phyloP scores from a whole-genome alignment of 64 coral and sea anemone species.

The Montipora efflorescens region DNA sequence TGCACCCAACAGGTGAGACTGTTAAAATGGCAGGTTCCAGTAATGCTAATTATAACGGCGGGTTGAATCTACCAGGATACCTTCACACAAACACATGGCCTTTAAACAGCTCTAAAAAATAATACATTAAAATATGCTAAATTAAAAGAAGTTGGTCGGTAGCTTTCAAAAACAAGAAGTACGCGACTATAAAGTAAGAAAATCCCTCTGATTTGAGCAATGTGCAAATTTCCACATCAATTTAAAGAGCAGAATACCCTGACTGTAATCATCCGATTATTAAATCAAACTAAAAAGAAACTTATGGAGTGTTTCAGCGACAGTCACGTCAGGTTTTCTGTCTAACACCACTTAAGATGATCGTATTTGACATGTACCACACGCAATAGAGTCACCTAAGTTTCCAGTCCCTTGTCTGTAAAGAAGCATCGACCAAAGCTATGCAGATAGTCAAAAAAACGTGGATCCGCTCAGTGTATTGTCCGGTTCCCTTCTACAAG shows the following conservation, averaged over 20 bases:
- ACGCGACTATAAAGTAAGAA: background rate
- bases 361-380: no score
- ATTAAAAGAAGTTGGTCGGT: background rate
- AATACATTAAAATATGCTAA: background rate
- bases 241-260: background rate
- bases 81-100: constrained; percentile 18
- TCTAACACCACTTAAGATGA: background rate
- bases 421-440: no score
- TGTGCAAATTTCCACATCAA: background rate
- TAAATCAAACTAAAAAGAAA: background rate
- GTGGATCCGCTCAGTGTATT: no score
- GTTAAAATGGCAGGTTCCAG: constrained; percentile 13
- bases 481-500: background rate
- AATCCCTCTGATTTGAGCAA: background rate
- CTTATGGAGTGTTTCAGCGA: background rate
- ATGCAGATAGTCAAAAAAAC: no score
- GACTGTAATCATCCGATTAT: background rate
- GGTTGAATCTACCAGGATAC: background rate
- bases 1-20: constrained; percentile 12
- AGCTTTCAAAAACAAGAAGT: background rate
- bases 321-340: background rate
- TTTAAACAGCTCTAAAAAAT: background rate
- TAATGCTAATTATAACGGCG: background rate
- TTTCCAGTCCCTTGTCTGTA: no score
- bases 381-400: no score